Percentiles rank a stretch among this genome's conserved stretches.
Evolutionary conservation across 2,888 invertebrate genomes (phyloP).

Genomic region (Clanis bilineata): DNA sequence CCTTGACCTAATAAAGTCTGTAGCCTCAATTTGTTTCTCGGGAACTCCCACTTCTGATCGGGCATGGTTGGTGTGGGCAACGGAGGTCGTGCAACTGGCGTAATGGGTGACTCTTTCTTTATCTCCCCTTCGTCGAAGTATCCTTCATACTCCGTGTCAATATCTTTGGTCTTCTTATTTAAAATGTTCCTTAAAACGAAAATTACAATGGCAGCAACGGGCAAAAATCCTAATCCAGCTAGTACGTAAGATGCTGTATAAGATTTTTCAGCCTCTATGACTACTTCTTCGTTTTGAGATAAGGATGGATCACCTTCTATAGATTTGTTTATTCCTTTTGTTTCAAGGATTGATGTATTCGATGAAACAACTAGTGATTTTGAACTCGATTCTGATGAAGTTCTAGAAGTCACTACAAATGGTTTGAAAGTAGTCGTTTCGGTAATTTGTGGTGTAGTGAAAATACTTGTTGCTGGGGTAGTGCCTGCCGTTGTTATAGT

Average conservation of each 20-base stretch:
- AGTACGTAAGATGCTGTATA: conserved; percentile 84
- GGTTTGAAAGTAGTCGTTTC: conserved; percentile 51
- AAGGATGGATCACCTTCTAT: conserved; percentile 40
- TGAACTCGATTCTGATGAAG: conserved; percentile 67
- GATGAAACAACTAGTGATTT: conserved; percentile 47
- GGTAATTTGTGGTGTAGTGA: conserved; percentile 32
- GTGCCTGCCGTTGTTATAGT: conserved; percentile 30
- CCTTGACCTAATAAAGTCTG: conserved; percentile 92
- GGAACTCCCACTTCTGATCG: conserved; percentile 88
- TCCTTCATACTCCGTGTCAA: conserved; percentile 83
- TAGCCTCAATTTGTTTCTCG: conserved; percentile 88
- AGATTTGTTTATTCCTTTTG: conserved; percentile 47
- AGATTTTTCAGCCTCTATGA: conserved; percentile 81
- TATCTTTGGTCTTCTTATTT: conserved; percentile 78
- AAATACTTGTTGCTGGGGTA: conserved; percentile 30
- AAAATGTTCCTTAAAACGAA: conserved; percentile 81
- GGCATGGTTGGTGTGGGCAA: conserved; percentile 78
- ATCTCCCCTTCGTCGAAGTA: conserved; percentile 82
- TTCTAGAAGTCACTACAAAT: conserved; percentile 68
- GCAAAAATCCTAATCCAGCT: conserved; percentile 83
- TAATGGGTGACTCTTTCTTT: conserved; percentile 76
- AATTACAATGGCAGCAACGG: conserved; percentile 80
- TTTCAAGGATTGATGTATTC: conserved; percentile 36
- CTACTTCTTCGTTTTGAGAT: conserved; percentile 76
- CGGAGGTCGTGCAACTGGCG: conserved; percentile 81